Evolutionary conservation across 2,888 invertebrate species (phyloP).

Genomic region (Trachelus iudaicus): DNA sequence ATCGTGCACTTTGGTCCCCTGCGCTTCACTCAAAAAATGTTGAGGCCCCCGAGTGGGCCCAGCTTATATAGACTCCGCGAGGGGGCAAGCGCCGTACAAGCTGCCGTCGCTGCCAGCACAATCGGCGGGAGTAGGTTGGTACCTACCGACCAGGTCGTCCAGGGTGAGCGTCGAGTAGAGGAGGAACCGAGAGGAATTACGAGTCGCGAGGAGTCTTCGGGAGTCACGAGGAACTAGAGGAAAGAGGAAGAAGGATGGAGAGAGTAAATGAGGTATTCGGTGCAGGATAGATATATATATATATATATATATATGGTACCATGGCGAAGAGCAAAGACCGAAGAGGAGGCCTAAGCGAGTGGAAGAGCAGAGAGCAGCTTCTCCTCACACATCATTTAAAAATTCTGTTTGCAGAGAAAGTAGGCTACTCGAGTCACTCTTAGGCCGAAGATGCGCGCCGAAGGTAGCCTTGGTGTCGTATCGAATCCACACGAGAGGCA

Average conservation of each 20-base stretch:
- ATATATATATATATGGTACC: background rate
- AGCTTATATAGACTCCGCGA: slow-evolving; percentile 62
- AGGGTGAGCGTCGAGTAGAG: slow-evolving; percentile 39
- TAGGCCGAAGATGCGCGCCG: slow-evolving; percentile 42
- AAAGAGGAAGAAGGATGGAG: slow-evolving; percentile 12
- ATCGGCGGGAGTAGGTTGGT: background rate
- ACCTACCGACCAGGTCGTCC: slow-evolving; percentile 16
- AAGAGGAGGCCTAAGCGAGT: slow-evolving; percentile 20
- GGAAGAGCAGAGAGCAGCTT: slow-evolving; percentile 28
- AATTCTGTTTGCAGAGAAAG: slow-evolving; percentile 63
- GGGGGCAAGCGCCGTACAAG: slow-evolving; percentile 14
- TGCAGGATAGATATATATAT: slow-evolving; percentile 18
- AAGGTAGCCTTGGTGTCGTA: background rate
- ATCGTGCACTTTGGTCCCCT: slow-evolving; percentile 9
- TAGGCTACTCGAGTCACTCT: slow-evolving; percentile 49
- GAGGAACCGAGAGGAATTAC: slow-evolving; percentile 26
- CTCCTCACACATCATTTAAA: slow-evolving; percentile 50
- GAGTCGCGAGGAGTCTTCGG: slow-evolving; percentile 6
- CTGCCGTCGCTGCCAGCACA: slow-evolving; percentile 1
- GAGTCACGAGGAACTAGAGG: slow-evolving; percentile 7
- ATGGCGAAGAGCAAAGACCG: background rate
- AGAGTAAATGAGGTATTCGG: slow-evolving; percentile 26
- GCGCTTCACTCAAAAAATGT: slow-evolving; percentile 57
- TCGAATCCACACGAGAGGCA: background rate
- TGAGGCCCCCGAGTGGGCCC: slow-evolving; percentile 46